Percentiles rank a stretch among this genome's conserved stretches.
Evolutionary conservation across 2,888 invertebrate species (phyloP).

Genomic region (Pristionchus maxplancki): DNA sequence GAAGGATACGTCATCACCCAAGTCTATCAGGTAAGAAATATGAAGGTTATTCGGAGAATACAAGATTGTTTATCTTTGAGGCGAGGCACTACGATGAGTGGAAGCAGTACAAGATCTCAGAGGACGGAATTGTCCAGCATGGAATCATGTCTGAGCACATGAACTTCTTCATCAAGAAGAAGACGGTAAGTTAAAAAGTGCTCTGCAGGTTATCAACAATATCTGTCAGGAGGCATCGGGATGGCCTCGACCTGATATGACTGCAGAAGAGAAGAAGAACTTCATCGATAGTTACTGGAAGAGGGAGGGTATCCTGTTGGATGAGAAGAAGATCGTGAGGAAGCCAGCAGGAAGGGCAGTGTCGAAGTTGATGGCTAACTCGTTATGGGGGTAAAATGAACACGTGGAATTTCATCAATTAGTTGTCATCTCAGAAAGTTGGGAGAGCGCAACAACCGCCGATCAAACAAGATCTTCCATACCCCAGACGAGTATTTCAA

Average conservation of each 20-base stretch:
- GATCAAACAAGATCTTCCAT: neutral
- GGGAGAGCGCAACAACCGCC: neutral
- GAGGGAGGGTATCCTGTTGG: neutral
- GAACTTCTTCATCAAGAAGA: constrained; percentile 2
- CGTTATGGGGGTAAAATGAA: neutral
- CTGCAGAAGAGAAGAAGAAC: neutral
- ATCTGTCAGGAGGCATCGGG: constrained; percentile 10
- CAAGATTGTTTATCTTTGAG: neutral
- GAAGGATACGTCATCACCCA: neutral
- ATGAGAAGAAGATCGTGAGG: constrained; percentile 10
- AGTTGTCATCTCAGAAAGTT: constrained; percentile 5
- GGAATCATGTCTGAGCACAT: constrained; percentile 14
- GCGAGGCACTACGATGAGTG: constrained; percentile 25
- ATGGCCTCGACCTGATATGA: constrained; percentile 2
- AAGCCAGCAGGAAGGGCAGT: neutral
- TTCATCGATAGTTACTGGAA: neutral
- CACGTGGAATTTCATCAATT: neutral
- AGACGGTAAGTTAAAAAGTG: neutral
- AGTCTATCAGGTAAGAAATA: neutral
- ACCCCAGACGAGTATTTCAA: neutral
- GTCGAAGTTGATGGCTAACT: neutral
- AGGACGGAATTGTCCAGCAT: neutral
- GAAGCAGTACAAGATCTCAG: neutral
- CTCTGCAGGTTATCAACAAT: no score
- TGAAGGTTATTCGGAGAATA: neutral